Conservation (phyloP, 2,797 vertebrate genomes). For the Margarornis squamiger region DNA sequence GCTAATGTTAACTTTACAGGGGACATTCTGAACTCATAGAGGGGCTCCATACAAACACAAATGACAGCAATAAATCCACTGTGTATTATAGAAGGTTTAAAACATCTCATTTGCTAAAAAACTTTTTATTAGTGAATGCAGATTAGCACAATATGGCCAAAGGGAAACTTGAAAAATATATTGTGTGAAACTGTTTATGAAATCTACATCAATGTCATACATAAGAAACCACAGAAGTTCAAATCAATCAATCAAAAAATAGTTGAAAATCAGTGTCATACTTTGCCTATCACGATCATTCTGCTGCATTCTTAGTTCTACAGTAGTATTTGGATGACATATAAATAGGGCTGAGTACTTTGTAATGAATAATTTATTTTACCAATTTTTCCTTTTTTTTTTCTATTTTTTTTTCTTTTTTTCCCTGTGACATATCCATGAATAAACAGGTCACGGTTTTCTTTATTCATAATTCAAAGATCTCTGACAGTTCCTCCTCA, state of each 20-base stretch:
- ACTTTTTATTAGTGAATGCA: neutral
- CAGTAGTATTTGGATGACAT: neutral
- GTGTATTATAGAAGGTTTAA: neutral
- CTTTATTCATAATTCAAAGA: neutral
- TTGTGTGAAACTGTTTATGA: neutral
- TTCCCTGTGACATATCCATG: neutral
- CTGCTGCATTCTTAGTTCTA: neutral
- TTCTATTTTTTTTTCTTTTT: neutral
- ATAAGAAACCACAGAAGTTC: neutral
- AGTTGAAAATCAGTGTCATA: neutral
- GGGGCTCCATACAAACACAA: neutral
- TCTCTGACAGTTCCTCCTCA: neutral
- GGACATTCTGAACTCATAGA: neutral
- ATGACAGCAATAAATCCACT: neutral
- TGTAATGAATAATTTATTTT: conserved; percentile 33
- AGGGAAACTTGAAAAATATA: neutral
- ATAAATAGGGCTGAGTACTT: neutral
- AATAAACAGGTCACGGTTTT: neutral
- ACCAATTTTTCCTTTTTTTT: neutral
- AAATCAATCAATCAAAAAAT: neutral
- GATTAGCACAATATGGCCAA: neutral
- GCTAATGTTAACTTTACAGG: neutral
- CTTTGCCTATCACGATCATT: neutral
- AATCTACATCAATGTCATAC: neutral
- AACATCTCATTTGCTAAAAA: neutral